These are phyloP conservation scores for Corvus cornix DNA, from an alignment of 2,113 vertebrate genomes.

Conservation along the genomic window DNA sequence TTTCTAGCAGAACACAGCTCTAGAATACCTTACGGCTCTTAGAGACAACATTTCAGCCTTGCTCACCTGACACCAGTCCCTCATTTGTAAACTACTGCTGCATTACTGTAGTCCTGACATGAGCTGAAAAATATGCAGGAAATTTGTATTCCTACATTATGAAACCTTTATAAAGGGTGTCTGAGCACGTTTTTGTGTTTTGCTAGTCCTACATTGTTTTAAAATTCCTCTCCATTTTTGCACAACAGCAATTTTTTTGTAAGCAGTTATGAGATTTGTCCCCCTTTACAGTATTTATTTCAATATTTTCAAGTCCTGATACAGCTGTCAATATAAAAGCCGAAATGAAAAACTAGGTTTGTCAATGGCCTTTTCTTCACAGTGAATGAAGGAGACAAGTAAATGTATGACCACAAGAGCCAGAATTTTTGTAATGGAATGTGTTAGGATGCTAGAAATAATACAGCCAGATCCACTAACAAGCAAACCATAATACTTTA, in stretches of 20 bases:
- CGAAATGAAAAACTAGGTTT: background rate
- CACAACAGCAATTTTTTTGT: background rate
- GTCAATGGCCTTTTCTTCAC: background rate
- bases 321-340: background rate
- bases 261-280: background rate
- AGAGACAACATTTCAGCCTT: background rate
- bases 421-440: background rate
- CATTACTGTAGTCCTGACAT: background rate
- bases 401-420: background rate
- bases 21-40: background rate
- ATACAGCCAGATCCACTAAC: background rate
- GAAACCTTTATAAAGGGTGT: background rate
- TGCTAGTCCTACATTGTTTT: background rate
- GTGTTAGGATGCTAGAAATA: background rate
- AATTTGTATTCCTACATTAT: background rate
- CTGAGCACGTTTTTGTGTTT: background rate
- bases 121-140: background rate
- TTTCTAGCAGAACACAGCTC: background rate
- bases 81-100: background rate
- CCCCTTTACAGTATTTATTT: background rate
- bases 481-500: background rate
- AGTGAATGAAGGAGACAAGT: background rate
- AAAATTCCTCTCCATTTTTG: background rate
- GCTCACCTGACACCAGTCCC: background rate
- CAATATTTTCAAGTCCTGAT: background rate